phyloP scores from a whole-genome alignment of 1,140 invertebrate species.

The Drosophila leontia region DNA sequence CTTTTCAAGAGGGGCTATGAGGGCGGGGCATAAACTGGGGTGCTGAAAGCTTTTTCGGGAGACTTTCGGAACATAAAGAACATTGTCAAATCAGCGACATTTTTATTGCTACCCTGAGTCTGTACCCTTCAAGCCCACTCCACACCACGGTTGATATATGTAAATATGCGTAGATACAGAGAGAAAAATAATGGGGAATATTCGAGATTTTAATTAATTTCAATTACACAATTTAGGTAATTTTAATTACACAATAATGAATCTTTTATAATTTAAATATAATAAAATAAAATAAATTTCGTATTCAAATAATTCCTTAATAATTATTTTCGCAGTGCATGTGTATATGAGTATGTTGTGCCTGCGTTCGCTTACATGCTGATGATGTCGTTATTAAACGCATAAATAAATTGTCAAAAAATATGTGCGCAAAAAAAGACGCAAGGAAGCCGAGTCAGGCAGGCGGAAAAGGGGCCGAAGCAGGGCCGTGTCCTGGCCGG shows the following conservation, averaged over 20 bases:
- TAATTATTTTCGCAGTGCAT: background rate
- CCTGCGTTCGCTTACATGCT: constrained; percentile 61
- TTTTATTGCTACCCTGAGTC: constrained; percentile 67
- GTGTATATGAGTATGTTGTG: constrained; percentile 29
- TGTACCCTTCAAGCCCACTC: constrained; percentile 5
- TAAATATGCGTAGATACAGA: constrained; percentile 16
- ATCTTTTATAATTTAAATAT: background rate
- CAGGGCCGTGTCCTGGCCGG: background rate
- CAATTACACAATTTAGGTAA: background rate
- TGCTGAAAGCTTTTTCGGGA: constrained; percentile 41
- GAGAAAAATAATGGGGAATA: background rate
- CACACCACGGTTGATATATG: constrained; percentile 22
- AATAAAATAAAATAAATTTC: too few relatives aligned
- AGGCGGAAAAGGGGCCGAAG: constrained; percentile 2
- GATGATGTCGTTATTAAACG: constrained; percentile 83
- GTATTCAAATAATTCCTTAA: background rate
- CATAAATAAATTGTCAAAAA: constrained; percentile 81
- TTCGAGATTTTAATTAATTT: background rate
- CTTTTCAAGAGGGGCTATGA: background rate
- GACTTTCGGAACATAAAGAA: constrained; percentile 64
- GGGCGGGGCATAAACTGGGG: constrained; percentile 3
- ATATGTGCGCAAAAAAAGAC: constrained; percentile 38
- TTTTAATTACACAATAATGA: background rate
- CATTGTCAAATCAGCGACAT: constrained; percentile 83
- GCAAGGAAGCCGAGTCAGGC: constrained; percentile 3